Evolutionary conservation across 2,113 vertebrate species (phyloP).

Genomic region (Sula dactylatra): DNA sequence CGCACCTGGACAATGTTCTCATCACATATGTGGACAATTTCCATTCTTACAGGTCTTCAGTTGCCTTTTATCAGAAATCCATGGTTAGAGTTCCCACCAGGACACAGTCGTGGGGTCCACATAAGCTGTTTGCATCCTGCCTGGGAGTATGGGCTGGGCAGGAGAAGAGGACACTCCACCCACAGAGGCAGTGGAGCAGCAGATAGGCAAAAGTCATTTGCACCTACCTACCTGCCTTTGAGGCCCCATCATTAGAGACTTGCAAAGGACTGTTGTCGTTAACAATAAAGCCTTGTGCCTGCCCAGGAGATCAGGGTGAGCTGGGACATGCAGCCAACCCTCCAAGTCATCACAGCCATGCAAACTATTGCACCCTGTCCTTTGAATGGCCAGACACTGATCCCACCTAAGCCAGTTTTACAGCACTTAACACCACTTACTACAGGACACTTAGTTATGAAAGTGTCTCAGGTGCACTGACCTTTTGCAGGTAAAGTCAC

Average conservation of each 20-base stretch:
- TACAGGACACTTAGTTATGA: not conserved
- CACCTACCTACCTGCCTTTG: not conserved
- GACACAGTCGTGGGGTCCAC: not conserved
- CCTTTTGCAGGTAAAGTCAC: not conserved
- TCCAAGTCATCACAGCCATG: fast-evolving
- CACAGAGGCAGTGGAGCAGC: not conserved
- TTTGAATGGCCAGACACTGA: not conserved
- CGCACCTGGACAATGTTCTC: not conserved
- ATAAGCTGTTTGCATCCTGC: not conserved
- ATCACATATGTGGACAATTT: not conserved
- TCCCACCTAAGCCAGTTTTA: not conserved
- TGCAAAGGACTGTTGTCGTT: not conserved
- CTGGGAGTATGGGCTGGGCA: fast-evolving
- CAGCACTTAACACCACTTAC: not conserved
- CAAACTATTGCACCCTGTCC: not conserved
- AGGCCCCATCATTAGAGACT: not conserved
- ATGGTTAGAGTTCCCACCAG: not conserved
- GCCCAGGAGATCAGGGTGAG: not conserved
- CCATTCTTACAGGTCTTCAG: not conserved
- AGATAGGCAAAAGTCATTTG: not conserved
- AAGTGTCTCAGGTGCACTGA: not conserved
- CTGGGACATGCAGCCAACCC: fast-evolving
- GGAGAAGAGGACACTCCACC: not conserved
- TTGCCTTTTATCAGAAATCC: not conserved
- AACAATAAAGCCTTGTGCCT: not conserved